phyloP scores from a whole-genome alignment of 2,797 vertebrate species.

The Anguilla megastoma region DNA sequence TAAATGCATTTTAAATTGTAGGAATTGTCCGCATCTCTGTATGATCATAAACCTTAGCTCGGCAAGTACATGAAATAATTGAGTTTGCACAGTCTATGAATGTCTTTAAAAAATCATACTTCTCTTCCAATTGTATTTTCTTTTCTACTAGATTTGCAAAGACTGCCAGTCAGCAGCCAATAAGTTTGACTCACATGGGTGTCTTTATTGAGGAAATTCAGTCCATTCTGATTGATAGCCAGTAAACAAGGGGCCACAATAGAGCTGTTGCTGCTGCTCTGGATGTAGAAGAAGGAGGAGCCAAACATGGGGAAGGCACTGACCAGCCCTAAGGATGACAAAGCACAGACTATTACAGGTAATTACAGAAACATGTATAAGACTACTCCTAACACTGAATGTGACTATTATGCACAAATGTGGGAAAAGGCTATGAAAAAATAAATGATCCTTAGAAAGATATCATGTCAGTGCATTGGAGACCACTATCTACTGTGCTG shows the following conservation, averaged over 20 bases:
- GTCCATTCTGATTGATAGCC: conserved; percentile 91
- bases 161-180: background rate
- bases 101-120: background rate
- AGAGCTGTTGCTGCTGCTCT: conserved; percentile 84
- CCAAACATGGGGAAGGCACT: conserved; percentile 94
- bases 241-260: conserved; percentile 88
- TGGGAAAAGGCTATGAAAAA: background rate
- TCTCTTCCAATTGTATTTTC: background rate
- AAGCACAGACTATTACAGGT: background rate
- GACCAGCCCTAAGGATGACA: conserved; percentile 80
- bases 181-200: conserved; percentile 80
- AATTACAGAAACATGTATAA: background rate
- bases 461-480: background rate
- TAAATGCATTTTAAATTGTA: background rate
- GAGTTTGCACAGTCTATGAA: background rate
- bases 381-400: background rate
- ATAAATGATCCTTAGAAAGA: background rate
- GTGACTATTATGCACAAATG: background rate
- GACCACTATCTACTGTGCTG: background rate
- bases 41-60: background rate
- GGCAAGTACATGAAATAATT: conserved; percentile 5
- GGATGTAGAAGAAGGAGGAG: conserved; percentile 96
- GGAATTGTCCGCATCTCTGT: background rate
- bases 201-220: conserved; percentile 91
- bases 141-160: background rate